Conservation (phyloP, 2,888 invertebrate genomes). For the Pheosia gnoma region DNA sequence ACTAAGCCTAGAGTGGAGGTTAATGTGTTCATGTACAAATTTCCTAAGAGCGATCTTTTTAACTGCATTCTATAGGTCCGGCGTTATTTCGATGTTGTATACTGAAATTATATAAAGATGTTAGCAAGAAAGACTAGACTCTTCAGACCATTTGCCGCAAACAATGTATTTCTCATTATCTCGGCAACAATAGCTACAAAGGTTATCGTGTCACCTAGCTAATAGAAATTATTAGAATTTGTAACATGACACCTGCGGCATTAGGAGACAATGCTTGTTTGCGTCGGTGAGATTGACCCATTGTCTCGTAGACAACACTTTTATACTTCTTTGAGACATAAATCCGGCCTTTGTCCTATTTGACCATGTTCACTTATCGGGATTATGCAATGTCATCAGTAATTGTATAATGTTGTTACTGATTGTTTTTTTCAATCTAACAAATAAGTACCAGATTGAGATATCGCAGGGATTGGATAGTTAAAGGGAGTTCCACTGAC, state of each 20-base stretch:
- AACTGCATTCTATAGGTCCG: not conserved
- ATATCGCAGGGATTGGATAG: too few species aligned
- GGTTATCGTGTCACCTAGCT: slow-evolving; percentile 16
- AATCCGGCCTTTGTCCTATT: slow-evolving; percentile 1
- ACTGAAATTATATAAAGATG: too few species aligned
- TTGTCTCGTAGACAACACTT: slow-evolving; percentile 25
- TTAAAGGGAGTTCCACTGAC: too few species aligned
- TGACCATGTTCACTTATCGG: not conserved
- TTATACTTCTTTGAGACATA: slow-evolving; percentile 8
- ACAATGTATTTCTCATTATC: not conserved
- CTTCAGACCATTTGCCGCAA: not conserved
- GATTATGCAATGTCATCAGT: not conserved
- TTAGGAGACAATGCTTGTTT: slow-evolving; percentile 37
- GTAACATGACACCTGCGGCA: slow-evolving; percentile 27
- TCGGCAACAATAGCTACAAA: slow-evolving; percentile 19
- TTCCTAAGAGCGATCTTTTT: not conserved
- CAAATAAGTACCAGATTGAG: too few species aligned
- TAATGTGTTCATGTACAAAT: too few species aligned
- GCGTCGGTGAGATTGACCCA: slow-evolving; percentile 12
- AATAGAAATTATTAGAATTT: slow-evolving; percentile 13
- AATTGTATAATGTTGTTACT: too few species aligned
- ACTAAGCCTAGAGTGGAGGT: too few species aligned
- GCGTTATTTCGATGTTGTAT: too few species aligned
- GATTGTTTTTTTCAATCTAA: too few species aligned
- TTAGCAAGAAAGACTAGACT: too few species aligned